Evolutionary conservation across 2,888 invertebrate species (phyloP).

Genomic region (Teleogryllus oceanicus): DNA sequence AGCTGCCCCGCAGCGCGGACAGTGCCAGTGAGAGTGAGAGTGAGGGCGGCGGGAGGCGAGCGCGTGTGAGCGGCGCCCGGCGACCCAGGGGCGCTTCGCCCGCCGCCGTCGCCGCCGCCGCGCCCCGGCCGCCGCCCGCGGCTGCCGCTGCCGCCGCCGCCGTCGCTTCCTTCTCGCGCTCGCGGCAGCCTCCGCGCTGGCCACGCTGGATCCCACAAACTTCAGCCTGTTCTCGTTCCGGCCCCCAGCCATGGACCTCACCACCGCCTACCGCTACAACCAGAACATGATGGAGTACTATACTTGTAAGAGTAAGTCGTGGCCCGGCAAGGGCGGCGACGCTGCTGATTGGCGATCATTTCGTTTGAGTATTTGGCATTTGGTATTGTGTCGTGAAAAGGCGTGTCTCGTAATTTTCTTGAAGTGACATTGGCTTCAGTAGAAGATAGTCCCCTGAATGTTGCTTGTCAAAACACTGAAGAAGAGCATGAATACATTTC

Average conservation of each 20-base stretch:
- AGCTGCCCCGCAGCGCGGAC: not conserved
- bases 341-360: too few relatives aligned
- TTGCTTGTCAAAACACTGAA: too few relatives aligned
- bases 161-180: slow-evolving; percentile 4
- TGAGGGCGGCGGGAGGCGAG: not conserved
- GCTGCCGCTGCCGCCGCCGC: not conserved
- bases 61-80: not conserved
- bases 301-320: slow-evolving; percentile 77
- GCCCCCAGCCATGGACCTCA: slow-evolving; percentile 73
- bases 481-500: too few relatives aligned
- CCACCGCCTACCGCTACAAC: slow-evolving; percentile 92
- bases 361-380: too few relatives aligned
- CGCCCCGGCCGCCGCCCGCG: slow-evolving; percentile 23
- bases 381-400: too few relatives aligned
- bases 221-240: slow-evolving; percentile 44
- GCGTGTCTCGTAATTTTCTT: too few relatives aligned
- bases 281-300: slow-evolving; percentile 99
- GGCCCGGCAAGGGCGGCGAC: not conserved
- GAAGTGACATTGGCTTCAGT: too few relatives aligned
- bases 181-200: slow-evolving; percentile 19
- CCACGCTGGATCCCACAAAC: slow-evolving; percentile 43
- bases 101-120: not conserved
- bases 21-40: not conserved
- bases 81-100: not conserved
- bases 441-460: too few relatives aligned